Conservation (phyloP, 2,888 invertebrate species). For the Tyria jacobaeae region DNA sequence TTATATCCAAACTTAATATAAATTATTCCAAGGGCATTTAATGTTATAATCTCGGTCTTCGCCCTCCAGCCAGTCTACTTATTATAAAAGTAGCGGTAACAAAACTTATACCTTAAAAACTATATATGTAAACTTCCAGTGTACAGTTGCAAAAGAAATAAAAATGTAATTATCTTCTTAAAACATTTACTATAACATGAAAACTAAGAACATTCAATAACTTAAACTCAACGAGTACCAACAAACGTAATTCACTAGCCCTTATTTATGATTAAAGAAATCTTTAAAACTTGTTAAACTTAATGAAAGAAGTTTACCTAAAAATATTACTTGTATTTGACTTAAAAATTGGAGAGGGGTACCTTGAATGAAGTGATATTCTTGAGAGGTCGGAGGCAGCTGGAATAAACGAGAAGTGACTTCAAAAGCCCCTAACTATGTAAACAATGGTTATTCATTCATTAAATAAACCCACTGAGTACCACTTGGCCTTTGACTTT, state of each 20-base stretch:
- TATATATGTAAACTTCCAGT: too few species aligned
- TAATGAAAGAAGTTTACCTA: not conserved
- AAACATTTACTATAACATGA: too few species aligned
- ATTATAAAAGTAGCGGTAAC: too few species aligned
- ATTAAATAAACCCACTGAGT: constrained; percentile 25
- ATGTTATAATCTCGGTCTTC: too few species aligned
- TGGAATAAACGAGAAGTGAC: constrained; percentile 14
- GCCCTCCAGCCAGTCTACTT: too few species aligned
- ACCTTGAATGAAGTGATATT: constrained; percentile 12
- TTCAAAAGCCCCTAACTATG: constrained; percentile 19
- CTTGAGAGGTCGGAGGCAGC: constrained; percentile 6
- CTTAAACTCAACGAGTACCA: too few species aligned
- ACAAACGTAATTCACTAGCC: not conserved
- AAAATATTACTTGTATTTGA: constrained; percentile 1
- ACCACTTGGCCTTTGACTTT: constrained; percentile 17
- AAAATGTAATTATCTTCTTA: too few species aligned
- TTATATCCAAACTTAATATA: too few species aligned
- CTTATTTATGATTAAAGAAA: not conserved
- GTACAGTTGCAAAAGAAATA: too few species aligned
- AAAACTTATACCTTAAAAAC: too few species aligned
- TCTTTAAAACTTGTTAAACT: not conserved
- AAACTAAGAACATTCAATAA: too few species aligned
- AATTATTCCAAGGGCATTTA: too few species aligned
- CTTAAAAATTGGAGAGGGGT: constrained; percentile 5
- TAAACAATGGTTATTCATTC: constrained; percentile 26